Percentiles rank a stretch among this genome's conserved stretches.
phyloP scores from a whole-genome alignment of 2,888 invertebrate genomes.

The Nasonovia ribisnigri region DNA sequence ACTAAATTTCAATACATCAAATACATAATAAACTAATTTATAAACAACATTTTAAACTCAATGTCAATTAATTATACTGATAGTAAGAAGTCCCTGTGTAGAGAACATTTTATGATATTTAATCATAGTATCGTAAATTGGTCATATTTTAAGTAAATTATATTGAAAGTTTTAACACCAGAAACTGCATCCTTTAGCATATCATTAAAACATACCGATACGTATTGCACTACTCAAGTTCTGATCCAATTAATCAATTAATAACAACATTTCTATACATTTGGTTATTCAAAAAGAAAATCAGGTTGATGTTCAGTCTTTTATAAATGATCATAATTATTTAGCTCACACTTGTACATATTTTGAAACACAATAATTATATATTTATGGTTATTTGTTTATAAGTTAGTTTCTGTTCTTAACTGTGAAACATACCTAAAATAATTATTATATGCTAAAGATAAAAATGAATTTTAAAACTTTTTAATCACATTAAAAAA shows the following conservation, averaged over 20 bases:
- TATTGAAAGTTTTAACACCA: conserved; percentile 42
- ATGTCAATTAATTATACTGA: no score
- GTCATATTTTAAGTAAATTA: conserved; percentile 12
- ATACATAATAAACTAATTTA: no score
- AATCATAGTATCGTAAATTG: background rate
- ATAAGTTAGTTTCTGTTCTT: no score
- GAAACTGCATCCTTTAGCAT: no score
- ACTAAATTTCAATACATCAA: no score
- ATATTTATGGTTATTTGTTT: no score
- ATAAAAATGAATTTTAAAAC: conserved; percentile 29
- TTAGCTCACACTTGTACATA: conserved; percentile 3
- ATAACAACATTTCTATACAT: background rate
- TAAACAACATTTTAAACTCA: no score
- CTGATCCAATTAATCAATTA: conserved; percentile 47
- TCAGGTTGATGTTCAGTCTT: conserved; percentile 32
- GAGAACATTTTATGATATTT: no score
- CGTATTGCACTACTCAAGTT: conserved; percentile 23
- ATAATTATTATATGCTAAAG: background rate
- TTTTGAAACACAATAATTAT: no score
- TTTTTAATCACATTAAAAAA: conserved; percentile 11
- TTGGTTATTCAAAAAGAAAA: conserved; percentile 15
- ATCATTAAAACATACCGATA: background rate
- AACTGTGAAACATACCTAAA: conserved; percentile 19
- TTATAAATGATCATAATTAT: conserved; percentile 27
- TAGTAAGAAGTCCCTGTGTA: no score